Evolutionary conservation across 1,140 invertebrate species (phyloP), one percentile per base, ranked within the genome.

Genomic region (Drosophila nasuta): DNA sequence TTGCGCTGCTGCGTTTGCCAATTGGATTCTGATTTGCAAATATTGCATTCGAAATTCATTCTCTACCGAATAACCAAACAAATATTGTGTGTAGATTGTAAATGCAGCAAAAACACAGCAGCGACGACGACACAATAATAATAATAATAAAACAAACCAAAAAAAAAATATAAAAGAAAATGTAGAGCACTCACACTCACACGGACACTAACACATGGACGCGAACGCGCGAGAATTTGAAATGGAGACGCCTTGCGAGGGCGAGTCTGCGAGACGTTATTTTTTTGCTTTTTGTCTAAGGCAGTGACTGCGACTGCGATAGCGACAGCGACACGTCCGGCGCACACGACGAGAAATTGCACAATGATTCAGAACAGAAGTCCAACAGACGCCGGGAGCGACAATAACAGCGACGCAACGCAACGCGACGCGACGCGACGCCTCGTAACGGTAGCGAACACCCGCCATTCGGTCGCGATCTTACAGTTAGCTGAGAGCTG

Each of bases 341-440:
- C 66, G 63, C 57, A 64, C 59, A 70, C 79, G 79, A 73, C 79
- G 66, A 58, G 66, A 87, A 87, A 80, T 87, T 88, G 82, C 79
- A 82, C 72, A 87, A 83, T 85, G 81, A 85, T 74, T 80, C 60
- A 76, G 68, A 76, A 70, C 69, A 74, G 56, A 72, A 72, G 69
- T 59, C 75, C 51, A 52, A 65, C 64, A 77, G 51, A 66, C 56
- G 68, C 49, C 73, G 59, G 45, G 45, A 35, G 35, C 64, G 48
- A 49, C 48, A 49, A 13, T 20, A 30, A 33, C 49, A 30, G 30
- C 30, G 11, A 11, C 17, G 48, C 52, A 33, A 45, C 49, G 20
- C 20, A 33, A 45, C 49, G 20, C 20, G 48, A 11, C 48, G 41
- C 45, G 57, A 54, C 48, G 41, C 45, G 57, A 54, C 46, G 25